Percentiles rank a stretch among this genome's conserved stretches.
Conservation (phyloP, 1,140 invertebrate genomes). For the Hestina assimilis region DNA sequence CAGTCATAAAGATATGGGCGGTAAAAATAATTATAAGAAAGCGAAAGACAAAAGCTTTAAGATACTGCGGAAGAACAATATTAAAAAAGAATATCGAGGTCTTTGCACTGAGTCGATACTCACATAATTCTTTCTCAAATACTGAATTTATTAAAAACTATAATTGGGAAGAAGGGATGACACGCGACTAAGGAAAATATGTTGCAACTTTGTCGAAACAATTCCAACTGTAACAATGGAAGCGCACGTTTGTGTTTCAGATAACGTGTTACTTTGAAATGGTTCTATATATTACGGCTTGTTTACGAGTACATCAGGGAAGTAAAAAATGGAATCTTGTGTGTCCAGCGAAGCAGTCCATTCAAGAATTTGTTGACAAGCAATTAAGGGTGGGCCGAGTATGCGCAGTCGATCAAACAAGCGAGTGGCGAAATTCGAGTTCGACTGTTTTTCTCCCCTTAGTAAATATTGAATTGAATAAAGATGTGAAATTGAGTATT, state of each 20-base stretch:
- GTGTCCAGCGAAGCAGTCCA: conserved; percentile 46
- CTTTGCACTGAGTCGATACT: conserved; percentile 24
- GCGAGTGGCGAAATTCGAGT: conserved; percentile 29
- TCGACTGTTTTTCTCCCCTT: conserved; percentile 13
- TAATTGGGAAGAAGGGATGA: conserved; percentile 39
- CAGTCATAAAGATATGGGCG: conserved; percentile 20
- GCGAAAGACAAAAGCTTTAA: conserved; percentile 21
- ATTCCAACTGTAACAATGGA: not conserved
- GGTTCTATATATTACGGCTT: conserved; percentile 50
- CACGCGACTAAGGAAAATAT: conserved; percentile 27
- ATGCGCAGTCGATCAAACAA: conserved; percentile 35
- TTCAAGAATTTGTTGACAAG: conserved; percentile 71
- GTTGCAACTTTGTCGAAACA: conserved; percentile 33
- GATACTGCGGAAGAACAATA: conserved; percentile 14
- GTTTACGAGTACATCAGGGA: conserved; percentile 52
- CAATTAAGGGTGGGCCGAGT: conserved; percentile 54
- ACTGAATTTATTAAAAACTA: conserved; percentile 42
- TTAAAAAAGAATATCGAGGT: conserved; percentile 29
- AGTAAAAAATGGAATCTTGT: conserved; percentile 58
- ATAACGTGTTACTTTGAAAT: conserved; percentile 21
- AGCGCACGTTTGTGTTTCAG: not conserved
- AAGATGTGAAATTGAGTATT: not conserved
- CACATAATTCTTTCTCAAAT: conserved; percentile 30
- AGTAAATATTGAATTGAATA: conserved; percentile 1
- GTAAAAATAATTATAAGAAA: conserved; percentile 24